phyloP scores from a whole-genome alignment of 37 sponge, comb jelly and placozoan genomes.

The Chondrilla cf. caribensis region DNA sequence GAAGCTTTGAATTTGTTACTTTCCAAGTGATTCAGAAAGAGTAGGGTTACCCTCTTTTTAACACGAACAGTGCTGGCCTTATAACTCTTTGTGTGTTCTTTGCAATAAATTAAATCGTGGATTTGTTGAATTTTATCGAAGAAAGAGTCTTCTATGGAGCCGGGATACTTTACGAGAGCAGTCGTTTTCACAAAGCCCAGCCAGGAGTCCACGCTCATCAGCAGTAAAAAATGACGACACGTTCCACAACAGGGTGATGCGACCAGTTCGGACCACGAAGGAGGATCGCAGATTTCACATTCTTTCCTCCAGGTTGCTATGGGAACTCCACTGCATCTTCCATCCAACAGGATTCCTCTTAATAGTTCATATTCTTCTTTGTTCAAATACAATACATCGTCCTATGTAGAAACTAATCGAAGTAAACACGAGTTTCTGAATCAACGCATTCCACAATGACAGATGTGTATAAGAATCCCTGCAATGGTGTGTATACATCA shows the following conservation, averaged over 20 bases:
- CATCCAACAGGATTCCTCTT: not conserved
- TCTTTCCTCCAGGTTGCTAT: not conserved
- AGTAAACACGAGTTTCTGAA: no score
- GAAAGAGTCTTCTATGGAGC: not conserved
- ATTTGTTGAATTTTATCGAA: not conserved
- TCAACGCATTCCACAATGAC: no score
- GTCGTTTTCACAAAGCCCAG: not conserved
- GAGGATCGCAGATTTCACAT: not conserved
- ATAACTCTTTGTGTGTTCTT: not conserved
- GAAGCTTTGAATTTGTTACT: not conserved
- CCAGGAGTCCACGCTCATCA: not conserved
- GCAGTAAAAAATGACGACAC: conserved; percentile 1
- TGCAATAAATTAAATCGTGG: not conserved
- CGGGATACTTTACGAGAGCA: not conserved
- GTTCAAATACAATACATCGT: not conserved
- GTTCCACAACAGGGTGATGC: not conserved
- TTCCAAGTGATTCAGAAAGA: not conserved
- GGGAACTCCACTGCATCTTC: not conserved
- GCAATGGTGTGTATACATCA: no score
- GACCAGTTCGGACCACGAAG: not conserved
- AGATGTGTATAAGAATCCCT: no score
- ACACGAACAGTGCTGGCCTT: not conserved
- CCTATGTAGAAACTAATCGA: not conserved
- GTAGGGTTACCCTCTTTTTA: not conserved
- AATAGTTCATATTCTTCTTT: conserved; percentile 1